Base-by-base conservation (phyloP, 2,888 invertebrate species). In the Flexamia atlantica region DNA sequence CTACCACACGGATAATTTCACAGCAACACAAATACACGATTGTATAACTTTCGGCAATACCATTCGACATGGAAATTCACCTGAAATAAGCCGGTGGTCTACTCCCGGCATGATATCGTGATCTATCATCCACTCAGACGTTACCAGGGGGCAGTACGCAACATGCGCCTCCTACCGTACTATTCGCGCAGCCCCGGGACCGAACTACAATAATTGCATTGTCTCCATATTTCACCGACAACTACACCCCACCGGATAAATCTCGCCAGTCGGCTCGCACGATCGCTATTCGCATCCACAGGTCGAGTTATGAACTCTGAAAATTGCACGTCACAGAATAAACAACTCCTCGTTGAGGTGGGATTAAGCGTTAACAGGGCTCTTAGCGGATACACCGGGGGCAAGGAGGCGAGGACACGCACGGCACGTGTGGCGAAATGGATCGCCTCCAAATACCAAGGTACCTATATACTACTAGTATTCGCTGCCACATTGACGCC, bases 241-340 rank as follows among this genome's bases (percentile, higher is more conserved):
- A 70, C 30, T 32, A 70, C 70, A 32, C 30, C 4, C 28, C 36
- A 36, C 36, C 32, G 30, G 70, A 20, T n/a, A 28, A 70, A 70
- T 28, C 30, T 30, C 5, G 32, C 70, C 2, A 9, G 17, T 32
- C 32, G 23, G 70, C 36, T 70, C 10, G 36, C 70, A 70, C 70
- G 60, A 60, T 28, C 28, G 60, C 60, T 60, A 60, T 60, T 60
- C 60, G 9, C 60, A 23, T 28, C 10, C 60, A 60, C 28, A 60
- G 7, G 60, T 60, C 70, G 70, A 32, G 70, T 60, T 60, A 60
- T 70, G 70, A 32, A 70, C 30, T 32, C 30, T 20, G 70, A 25
- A 70, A 32, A 70, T 70, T 70, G 32, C 70, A 70, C 70, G 70
- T 70, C 70, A 32, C 70, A n/a, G 70, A 32, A 70, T 70, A 70